phyloP scores from a whole-genome alignment of 1,140 invertebrate genomes.

The Cheumatopsyche charites region DNA sequence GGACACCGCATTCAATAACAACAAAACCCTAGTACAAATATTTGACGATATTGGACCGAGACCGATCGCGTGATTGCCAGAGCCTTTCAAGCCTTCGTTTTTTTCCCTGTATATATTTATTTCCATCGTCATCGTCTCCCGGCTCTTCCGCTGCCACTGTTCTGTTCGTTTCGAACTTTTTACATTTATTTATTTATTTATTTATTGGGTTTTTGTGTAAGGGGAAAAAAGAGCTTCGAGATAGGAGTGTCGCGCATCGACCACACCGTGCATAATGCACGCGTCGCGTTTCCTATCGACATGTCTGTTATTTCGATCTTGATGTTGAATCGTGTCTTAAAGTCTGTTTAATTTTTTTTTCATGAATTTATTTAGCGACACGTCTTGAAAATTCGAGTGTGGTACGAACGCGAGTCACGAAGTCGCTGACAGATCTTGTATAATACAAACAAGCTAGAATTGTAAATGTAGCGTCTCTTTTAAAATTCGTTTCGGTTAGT shows the following conservation, averaged over 20 bases:
- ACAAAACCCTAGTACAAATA: slow-evolving; percentile 33
- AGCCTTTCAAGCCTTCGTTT: slow-evolving; percentile 26
- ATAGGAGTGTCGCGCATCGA: slow-evolving; percentile 6
- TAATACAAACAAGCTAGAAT: no score
- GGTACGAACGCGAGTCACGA: no score
- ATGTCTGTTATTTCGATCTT: slow-evolving; percentile 6
- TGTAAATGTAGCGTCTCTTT: no score
- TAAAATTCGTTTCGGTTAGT: no score
- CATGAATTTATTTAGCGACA: no score
- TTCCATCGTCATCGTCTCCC: neutral
- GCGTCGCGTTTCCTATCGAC: slow-evolving; percentile 12
- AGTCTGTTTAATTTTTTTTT: no score
- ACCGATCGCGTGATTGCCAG: slow-evolving; percentile 35
- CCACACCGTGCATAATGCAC: slow-evolving; percentile 17
- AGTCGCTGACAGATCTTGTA: no score
- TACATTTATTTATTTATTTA: neutral
- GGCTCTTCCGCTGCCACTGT: neutral
- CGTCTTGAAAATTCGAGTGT: no score
- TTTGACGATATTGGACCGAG: slow-evolving; percentile 35
- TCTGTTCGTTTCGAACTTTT: neutral
- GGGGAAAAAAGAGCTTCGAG: neutral
- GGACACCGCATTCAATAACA: slow-evolving; percentile 33
- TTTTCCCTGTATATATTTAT: slow-evolving; percentile 13
- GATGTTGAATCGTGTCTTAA: neutral
- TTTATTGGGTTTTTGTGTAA: slow-evolving; percentile 15